Evolutionary conservation across 2,113 vertebrate species (phyloP).

Genomic region (Typhlomys cinereus): DNA sequence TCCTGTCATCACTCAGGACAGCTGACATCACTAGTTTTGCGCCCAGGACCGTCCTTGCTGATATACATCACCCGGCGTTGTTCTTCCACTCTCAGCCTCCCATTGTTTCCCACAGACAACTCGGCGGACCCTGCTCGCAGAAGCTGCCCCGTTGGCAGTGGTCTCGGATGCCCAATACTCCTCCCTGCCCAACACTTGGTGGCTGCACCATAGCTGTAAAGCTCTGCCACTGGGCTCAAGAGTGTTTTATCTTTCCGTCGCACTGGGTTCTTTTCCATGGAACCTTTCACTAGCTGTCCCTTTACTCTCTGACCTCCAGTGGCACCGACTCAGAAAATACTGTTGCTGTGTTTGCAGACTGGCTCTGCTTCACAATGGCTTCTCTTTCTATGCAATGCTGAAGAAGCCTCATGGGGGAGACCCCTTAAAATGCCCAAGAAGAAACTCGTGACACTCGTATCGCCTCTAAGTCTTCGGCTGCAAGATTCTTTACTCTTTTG

Average conservation of each 20-base stretch:
- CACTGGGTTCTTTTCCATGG: background rate
- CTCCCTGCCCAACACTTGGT: background rate
- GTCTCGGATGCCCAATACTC: background rate
- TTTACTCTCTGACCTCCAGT: background rate
- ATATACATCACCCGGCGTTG: background rate
- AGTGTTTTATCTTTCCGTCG: background rate
- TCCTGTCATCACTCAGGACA: background rate
- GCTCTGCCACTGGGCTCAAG: background rate
- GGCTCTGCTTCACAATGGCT: slow-evolving; percentile 1
- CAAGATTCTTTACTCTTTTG: background rate
- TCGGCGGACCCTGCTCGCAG: background rate
- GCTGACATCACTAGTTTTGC: slow-evolving; percentile 18
- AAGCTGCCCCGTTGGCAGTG: background rate
- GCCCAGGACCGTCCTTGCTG: background rate
- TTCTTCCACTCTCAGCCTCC: background rate
- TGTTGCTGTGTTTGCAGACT: background rate
- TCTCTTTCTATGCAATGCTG: slow-evolving; percentile 23
- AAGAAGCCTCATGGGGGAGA: background rate
- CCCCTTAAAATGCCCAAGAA: slow-evolving; percentile 40
- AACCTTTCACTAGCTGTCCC: background rate
- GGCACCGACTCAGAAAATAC: background rate
- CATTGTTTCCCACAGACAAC: background rate
- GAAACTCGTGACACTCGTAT: background rate
- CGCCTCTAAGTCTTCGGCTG: background rate
- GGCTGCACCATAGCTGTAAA: background rate